A percentile compares a stretch with the other conserved stretches of the same genome.
Evolutionary conservation across 2,888 invertebrate species (phyloP).

Genomic region (Aquatica leii): DNA sequence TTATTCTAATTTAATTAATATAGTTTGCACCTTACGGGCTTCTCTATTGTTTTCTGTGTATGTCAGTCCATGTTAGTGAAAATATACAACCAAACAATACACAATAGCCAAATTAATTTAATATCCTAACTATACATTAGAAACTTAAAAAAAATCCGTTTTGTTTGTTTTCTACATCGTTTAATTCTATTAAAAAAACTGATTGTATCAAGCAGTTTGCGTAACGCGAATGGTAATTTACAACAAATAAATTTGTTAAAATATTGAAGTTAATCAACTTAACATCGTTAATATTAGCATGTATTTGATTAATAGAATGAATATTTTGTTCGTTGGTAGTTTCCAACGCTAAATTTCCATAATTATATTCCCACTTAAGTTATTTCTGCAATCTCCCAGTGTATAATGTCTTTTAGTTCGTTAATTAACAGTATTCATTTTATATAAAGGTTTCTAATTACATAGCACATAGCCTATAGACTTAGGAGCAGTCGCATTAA

Average conservation of each 20-base stretch:
- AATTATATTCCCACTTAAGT: constrained; percentile 59
- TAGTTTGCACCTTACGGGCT: constrained; percentile 19
- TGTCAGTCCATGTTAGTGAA: constrained; percentile 8
- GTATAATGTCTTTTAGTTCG: constrained; percentile 66
- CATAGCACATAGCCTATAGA: constrained; percentile 65
- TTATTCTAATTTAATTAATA: constrained; percentile 25
- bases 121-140: not conserved
- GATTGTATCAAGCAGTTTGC: too few relatives aligned
- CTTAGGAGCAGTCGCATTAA: constrained; percentile 73
- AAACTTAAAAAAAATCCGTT: too few relatives aligned
- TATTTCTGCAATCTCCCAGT: constrained; percentile 59
- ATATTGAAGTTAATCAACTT: constrained; percentile 21
- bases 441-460: constrained; percentile 70
- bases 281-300: constrained; percentile 28
- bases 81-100: not conserved
- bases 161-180: too few relatives aligned
- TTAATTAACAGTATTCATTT: constrained; percentile 70
- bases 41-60: constrained; percentile 16
- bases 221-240: too few relatives aligned
- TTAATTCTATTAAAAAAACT: too few relatives aligned
- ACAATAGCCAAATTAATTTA: not conserved
- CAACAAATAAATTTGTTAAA: constrained; percentile 9
- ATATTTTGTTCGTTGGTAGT: constrained; percentile 31
- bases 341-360: constrained; percentile 47
- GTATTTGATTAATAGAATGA: constrained; percentile 35